Evolutionary conservation across 2,888 invertebrate species (phyloP).

Genomic region (Orthosia incerta): DNA sequence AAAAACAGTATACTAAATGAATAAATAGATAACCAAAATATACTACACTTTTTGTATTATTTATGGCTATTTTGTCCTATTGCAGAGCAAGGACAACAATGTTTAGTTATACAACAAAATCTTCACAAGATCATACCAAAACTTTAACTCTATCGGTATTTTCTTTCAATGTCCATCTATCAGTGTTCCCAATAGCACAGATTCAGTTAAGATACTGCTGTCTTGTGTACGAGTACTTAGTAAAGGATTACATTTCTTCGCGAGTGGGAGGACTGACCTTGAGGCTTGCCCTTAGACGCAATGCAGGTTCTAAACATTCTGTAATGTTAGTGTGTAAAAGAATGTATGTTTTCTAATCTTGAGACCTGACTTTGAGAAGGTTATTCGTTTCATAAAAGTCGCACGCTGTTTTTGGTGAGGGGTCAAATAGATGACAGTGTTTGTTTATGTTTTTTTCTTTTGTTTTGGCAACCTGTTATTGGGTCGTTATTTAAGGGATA

Average conservation of each 20-base stretch:
- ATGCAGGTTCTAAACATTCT: constrained; percentile 73
- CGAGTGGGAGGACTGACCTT: constrained; percentile 71
- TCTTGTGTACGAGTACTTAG: constrained; percentile 44
- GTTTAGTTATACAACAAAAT: not conserved
- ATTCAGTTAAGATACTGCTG: constrained; percentile 47
- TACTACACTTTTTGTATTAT: too few relatives aligned
- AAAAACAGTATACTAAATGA: too few relatives aligned
- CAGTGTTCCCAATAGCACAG: constrained; percentile 34
- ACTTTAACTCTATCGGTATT: not conserved
- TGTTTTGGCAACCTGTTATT: not conserved
- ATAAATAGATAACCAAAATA: too few relatives aligned
- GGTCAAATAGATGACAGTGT: not conserved
- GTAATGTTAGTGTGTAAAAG: constrained; percentile 14
- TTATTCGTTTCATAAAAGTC: not conserved
- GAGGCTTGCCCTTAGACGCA: constrained; percentile 73
- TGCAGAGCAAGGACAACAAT: too few relatives aligned
- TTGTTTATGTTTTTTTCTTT: not conserved
- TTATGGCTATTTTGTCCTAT: too few relatives aligned
- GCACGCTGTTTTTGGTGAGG: not conserved
- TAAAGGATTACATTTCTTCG: constrained; percentile 58
- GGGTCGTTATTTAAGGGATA: not conserved
- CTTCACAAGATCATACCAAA: not conserved
- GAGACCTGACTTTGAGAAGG: not conserved
- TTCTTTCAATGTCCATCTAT: constrained; percentile 15
- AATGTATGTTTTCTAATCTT: constrained; percentile 3